Evolutionary conservation across 2,888 invertebrate genomes (phyloP), one percentile per base, ranked within the genome.

Genomic region (Buathra laborator): DNA sequence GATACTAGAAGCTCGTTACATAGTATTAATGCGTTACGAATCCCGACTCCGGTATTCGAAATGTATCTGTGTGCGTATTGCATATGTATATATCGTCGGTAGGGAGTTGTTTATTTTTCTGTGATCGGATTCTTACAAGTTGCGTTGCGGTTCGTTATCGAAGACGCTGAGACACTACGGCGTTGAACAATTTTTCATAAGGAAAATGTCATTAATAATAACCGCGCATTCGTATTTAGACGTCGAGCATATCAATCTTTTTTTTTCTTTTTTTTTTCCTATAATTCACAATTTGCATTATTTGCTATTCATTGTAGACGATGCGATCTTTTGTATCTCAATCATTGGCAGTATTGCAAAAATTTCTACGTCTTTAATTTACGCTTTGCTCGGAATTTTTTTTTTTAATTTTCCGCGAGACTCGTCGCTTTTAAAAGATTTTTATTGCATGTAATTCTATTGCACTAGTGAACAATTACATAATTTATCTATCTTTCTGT

Each of bases 1-100:
- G 44, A 67, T 68, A 59, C 53, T 71, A n/a, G 37, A 37, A 72
- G 48, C 29, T n/a, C 37, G 77, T 72, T 72, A 74, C 78, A 68
- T 44, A 48, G 68, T 68, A 67, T 19, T 5, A 46, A 46, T 56
- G 24, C 46, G 44, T 46, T 67, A 24, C 67, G 44, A 67, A 67
- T 24, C 67, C 19, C 10, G 48, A 9, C 44, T 19, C 24, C 56
- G 19, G 24, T 24, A 56, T 56, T 1, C 56, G 19, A 9, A 56
- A 16, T 19, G 56, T 24, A 7, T 19, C 19, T 56, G 56, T 19
- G 12, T 56, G 19, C 24, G 24, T 24, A 16, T 16, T 9, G 12
- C 7, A 24, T 16, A 29, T 16, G 16, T 16, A 16, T 59, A 16
- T 59, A 16, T 16, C 59, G 59, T 9, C 68, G 44, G 5, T 48